Evolutionary conservation across 2,888 invertebrate species (phyloP), one percentile per base, ranked within the genome.

Genomic region (Cataglyphis cursor): DNA sequence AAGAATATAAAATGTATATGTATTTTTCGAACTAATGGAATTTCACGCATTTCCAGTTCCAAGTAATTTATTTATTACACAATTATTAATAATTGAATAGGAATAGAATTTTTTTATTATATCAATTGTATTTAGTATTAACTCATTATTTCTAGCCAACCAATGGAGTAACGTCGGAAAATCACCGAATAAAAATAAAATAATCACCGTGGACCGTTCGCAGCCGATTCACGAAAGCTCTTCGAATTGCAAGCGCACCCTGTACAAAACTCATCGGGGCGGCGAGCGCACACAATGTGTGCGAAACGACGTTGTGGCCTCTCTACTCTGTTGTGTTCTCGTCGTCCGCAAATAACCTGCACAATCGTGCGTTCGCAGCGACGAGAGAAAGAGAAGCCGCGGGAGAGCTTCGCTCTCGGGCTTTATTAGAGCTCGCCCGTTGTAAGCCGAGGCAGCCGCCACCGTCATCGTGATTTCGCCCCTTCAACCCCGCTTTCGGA

Each of bases 301-400:
- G 59, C 72, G 65, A 80, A 80, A 76, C 65, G 68, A 64, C 18
- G 51, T 54, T 54, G 64, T 28, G 75, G 70, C 76, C 64, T 74
- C 76, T 73, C 54, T 15, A 41, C 81, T 84, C 88, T 84, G 86
- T 88, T 83, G 86, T 86, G 86, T 80, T 83, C 81, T 31, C 83
- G 51, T 70, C 83, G 86, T 88, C 88, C 83, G 88, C 88, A 88
- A 88, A 88, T 88, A 88, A 88, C 86, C 88, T 57, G 28, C 80
- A 64, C 72, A 82, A 83, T 88, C 86, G 86, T 76, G 74, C 72
- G 51, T n/a, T 70, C 48, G 28, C n/a, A 68, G 68, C 59, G 15
- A 62, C 83, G 61, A 70, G 78, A 65, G 76, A 83, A 73, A 62
- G 12, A 66, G 66, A 66, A 21, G 15, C 41, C 15, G 59, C 38